These are phyloP conservation scores for Cryptoprocta ferox DNA, from an alignment of 2,797 vertebrate genomes.

Conservation along the genomic window DNA sequence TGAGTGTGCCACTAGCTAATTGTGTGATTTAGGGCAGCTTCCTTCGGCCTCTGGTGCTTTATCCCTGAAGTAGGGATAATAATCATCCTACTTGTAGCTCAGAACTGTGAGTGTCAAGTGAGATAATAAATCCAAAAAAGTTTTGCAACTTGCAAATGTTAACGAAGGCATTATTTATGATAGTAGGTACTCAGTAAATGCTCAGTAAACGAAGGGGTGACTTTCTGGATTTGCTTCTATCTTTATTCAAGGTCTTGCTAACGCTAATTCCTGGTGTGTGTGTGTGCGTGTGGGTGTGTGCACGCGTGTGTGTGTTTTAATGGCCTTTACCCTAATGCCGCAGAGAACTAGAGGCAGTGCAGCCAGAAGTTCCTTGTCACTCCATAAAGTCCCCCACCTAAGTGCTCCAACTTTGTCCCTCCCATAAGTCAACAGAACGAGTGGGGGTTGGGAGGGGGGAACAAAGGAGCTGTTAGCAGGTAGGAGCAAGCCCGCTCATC, in stretches of 20 bases:
- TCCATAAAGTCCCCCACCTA: slow-evolving; percentile 12
- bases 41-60: background rate
- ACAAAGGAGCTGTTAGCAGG: slow-evolving; percentile 79
- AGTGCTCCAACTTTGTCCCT: slow-evolving; percentile 14
- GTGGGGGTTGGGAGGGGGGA: slow-evolving; percentile 1
- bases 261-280: background rate
- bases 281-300: background rate
- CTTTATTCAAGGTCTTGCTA: background rate
- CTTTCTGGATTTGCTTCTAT: slow-evolving; percentile 21
- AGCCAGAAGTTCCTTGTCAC: slow-evolving; percentile 2
- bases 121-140: background rate
- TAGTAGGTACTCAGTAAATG: background rate
- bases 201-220: background rate
- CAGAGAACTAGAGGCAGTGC: background rate
- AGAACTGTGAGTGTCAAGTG: background rate
- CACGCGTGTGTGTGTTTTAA: background rate
- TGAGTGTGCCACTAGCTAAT: background rate
- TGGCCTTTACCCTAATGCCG: background rate
- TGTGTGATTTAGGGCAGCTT: background rate
- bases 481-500: slow-evolving; percentile 79
- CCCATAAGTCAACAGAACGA: background rate
- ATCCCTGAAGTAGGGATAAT: background rate
- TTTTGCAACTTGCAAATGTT: background rate
- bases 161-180: background rate
- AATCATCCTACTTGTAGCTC: background rate